Evolutionary conservation across 2,113 vertebrate genomes (phyloP).

Genomic region (Coturnix japonica): DNA sequence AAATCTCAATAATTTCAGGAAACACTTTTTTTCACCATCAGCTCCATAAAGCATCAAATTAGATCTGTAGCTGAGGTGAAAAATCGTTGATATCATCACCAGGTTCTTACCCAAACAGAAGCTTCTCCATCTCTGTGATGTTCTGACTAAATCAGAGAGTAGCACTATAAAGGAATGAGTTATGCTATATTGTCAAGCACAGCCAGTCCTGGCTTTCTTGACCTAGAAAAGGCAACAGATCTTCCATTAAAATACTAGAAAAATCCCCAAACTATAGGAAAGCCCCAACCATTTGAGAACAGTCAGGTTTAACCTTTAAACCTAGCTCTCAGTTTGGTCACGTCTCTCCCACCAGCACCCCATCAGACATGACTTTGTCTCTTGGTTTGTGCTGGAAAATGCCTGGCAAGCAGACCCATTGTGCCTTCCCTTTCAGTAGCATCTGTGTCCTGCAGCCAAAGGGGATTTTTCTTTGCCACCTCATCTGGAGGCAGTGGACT

Average conservation of each 20-base stretch:
- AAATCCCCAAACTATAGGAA: neutral
- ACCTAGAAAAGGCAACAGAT: neutral
- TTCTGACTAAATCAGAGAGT: neutral
- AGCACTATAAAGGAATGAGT: neutral
- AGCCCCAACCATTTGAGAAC: rapidly evolving
- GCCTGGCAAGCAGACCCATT: neutral
- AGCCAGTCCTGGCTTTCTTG: neutral
- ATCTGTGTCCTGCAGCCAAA: neutral
- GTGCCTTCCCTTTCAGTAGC: neutral
- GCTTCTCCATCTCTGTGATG: neutral
- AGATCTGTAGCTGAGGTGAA: neutral
- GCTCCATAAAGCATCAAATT: neutral
- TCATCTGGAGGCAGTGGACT: neutral
- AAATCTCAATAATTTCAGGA: neutral
- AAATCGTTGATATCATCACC: neutral
- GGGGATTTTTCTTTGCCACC: neutral
- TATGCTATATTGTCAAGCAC: neutral
- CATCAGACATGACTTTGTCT: neutral
- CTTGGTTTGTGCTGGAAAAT: neutral
- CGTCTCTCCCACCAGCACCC: neutral
- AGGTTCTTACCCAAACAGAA: neutral
- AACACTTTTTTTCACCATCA: neutral
- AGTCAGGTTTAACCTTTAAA: neutral
- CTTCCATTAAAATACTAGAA: neutral
- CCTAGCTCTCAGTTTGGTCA: neutral